phyloP scores from a whole-genome alignment of 2,797 vertebrate genomes.

The Rhodeus uyekii region DNA sequence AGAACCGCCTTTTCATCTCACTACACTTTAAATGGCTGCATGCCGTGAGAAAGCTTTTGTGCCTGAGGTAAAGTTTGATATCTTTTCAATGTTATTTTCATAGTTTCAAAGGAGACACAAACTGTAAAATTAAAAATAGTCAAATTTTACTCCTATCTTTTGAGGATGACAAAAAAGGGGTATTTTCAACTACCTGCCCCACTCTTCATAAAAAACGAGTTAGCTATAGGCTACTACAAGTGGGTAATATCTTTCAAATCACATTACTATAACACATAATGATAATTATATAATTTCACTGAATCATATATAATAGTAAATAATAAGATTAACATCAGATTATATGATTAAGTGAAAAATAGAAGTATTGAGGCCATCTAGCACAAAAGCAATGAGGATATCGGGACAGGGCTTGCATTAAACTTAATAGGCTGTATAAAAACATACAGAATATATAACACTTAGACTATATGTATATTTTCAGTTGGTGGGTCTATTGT shows the following conservation, averaged over 20 bases:
- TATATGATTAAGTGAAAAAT: not conserved
- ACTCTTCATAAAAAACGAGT: not conserved
- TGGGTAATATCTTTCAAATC: not conserved
- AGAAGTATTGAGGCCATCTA: not conserved
- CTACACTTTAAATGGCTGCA: not conserved
- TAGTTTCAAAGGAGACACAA: not conserved
- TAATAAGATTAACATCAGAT: no score
- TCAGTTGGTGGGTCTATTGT: not conserved
- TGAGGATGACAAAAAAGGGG: not conserved
- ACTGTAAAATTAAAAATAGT: not conserved
- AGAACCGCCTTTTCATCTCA: not conserved
- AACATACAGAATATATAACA: not conserved
- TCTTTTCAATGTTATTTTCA: not conserved
- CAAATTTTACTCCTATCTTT: not conserved
- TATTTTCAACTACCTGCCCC: not conserved
- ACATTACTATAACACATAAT: no score
- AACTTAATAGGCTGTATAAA: not conserved
- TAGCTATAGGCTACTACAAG: not conserved
- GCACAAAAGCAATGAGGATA: not conserved
- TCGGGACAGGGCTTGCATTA: not conserved
- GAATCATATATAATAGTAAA: not conserved
- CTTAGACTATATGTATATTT: no score
- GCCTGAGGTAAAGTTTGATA: not conserved
- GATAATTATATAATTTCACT: not conserved
- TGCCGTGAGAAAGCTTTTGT: not conserved